Percentiles rank a stretch among this genome's conserved stretches.
Evolutionary conservation across 2,797 vertebrate genomes (phyloP).

Genomic region (Urosaurus nigricauda): DNA sequence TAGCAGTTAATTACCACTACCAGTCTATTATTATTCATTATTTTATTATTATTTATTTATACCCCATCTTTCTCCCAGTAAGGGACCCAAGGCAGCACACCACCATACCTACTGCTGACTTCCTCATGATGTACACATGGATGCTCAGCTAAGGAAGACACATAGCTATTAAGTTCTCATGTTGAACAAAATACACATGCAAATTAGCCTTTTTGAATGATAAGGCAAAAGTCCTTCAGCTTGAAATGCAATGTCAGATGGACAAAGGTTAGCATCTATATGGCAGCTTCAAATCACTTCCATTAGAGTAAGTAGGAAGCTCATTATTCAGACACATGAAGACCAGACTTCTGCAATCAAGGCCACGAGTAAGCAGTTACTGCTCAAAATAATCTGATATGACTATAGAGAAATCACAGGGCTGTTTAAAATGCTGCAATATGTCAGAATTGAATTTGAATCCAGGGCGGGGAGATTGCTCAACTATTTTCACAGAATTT

Average conservation of each 20-base stretch:
- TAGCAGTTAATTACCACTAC: neutral
- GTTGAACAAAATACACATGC: slow-evolving; percentile 7
- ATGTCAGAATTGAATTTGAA: neutral
- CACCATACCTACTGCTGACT: neutral
- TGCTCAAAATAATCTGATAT: neutral
- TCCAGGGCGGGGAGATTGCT: neutral
- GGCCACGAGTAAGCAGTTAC: neutral
- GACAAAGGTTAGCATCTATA: neutral
- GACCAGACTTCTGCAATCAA: slow-evolving; percentile 17
- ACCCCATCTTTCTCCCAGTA: no score
- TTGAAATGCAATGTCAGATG: neutral
- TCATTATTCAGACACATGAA: slow-evolving; percentile 6
- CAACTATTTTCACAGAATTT: neutral
- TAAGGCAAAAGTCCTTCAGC: slow-evolving; percentile 7
- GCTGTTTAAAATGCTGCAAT: no score
- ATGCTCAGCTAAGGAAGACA: neutral
- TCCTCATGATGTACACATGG: neutral
- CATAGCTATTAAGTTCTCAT: neutral
- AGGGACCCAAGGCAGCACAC: no score
- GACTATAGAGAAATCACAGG: neutral
- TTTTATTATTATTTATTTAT: no score
- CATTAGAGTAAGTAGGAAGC: slow-evolving; percentile 30
- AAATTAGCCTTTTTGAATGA: neutral
- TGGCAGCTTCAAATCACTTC: neutral
- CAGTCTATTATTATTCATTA: no score